Evolutionary conservation across 2,113 vertebrate genomes (phyloP).

Genomic region (Naja naja): DNA sequence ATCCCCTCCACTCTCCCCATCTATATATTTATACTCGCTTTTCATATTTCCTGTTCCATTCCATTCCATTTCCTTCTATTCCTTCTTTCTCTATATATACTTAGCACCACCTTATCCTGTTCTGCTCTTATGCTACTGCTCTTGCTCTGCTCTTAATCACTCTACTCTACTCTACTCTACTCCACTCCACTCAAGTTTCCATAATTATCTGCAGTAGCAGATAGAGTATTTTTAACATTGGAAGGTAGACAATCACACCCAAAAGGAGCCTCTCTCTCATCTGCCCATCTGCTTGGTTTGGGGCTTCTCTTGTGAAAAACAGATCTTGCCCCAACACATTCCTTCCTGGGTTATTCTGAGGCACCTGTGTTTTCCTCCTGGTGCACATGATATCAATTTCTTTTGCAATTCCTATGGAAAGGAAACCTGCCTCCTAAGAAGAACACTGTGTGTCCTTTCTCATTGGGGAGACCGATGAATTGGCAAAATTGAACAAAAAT

Average conservation of each 20-base stretch:
- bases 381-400: rapidly evolving
- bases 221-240: not conserved
- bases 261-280: not conserved
- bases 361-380: not conserved
- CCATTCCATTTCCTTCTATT: no score
- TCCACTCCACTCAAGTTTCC: not conserved
- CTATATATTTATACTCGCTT: no score
- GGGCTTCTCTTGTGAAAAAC: not conserved
- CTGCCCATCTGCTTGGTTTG: not conserved
- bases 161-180: not conserved
- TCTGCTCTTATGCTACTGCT: no score
- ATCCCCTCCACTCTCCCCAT: no score
- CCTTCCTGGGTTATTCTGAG: not conserved
- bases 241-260: not conserved
- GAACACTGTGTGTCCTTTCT: not conserved
- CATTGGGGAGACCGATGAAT: not conserved
- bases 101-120: no score
- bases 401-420: not conserved
- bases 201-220: not conserved
- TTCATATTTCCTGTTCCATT: no score
- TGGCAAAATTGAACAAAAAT: not conserved
- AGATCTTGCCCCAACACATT: not conserved
- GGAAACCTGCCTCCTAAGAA: not conserved
- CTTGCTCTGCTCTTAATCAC: no score
- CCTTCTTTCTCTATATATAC: no score